Percentiles rank a stretch among this genome's conserved stretches.
Evolutionary conservation across 2,113 vertebrate species (phyloP).

Genomic region (Hippocampus comes): DNA sequence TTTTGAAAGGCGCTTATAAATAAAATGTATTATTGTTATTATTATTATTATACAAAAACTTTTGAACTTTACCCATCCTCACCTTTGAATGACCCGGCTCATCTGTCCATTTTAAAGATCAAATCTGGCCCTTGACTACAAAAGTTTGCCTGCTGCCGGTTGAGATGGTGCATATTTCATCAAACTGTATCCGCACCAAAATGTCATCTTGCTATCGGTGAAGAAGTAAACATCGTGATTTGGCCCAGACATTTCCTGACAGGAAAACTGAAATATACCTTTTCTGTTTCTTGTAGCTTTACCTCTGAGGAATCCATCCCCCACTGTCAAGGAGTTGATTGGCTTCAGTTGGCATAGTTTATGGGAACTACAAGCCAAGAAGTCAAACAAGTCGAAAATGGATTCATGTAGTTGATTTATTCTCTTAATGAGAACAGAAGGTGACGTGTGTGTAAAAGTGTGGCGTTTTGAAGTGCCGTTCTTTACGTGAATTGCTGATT

Average conservation of each 20-base stretch:
- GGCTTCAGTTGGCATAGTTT: not conserved
- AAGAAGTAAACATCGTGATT: not conserved
- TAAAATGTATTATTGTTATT: too few relatives aligned
- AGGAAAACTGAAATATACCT: not conserved
- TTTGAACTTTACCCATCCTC: not conserved
- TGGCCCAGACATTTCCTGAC: not conserved
- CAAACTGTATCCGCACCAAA: not conserved
- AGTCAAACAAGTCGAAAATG: not conserved
- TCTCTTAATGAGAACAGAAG: not conserved
- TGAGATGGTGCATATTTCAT: not conserved
- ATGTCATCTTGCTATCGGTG: not conserved
- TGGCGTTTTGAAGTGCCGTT: not conserved
- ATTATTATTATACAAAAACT: not conserved
- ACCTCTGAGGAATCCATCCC: not conserved
- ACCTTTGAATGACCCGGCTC: not conserved
- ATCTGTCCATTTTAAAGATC: not conserved
- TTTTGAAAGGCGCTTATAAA: too few relatives aligned
- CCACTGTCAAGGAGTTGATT: not conserved
- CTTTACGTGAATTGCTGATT: conserved; percentile 4
- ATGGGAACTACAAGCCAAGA: not conserved
- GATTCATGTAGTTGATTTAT: not conserved
- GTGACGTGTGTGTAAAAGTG: not conserved
- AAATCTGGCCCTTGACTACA: not conserved
- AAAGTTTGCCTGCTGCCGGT: not conserved
- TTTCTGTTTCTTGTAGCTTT: not conserved